phyloP scores from a whole-genome alignment of 37 sponge, comb jelly and placozoan genomes.

The Ianthella basta region DNA sequence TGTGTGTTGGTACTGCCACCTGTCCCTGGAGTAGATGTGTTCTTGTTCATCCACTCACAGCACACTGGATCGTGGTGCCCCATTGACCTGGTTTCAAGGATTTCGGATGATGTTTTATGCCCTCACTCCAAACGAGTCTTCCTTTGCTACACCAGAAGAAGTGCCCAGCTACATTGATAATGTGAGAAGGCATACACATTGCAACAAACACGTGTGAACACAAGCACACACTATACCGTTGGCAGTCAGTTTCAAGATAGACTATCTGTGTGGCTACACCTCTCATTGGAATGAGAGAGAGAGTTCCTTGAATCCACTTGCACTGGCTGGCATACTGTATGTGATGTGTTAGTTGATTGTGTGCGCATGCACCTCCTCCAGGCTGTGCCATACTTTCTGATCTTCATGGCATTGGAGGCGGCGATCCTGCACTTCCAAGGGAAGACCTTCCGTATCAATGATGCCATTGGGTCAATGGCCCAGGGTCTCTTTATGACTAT shows the following conservation, averaged over 20 bases:
- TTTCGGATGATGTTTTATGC: slow-evolving; percentile 81
- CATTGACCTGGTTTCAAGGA: slow-evolving; percentile 5
- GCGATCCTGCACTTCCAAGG: slow-evolving; percentile 44
- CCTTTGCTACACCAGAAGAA: slow-evolving; percentile 54
- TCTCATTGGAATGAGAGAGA: background rate
- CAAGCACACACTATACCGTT: background rate
- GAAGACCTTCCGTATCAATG: slow-evolving; percentile 56
- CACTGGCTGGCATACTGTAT: too few relatives aligned
- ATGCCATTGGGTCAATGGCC: slow-evolving; percentile 78
- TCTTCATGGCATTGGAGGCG: slow-evolving; percentile 70
- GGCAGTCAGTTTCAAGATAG: too few relatives aligned
- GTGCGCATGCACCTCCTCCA: slow-evolving; percentile 12
- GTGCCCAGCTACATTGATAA: slow-evolving; percentile 81
- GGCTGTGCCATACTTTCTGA: slow-evolving; percentile 74
- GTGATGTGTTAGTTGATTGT: too few relatives aligned
- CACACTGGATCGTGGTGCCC: too few relatives aligned
- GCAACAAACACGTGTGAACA: background rate
- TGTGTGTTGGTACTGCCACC: too few relatives aligned
- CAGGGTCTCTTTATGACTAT: slow-evolving; percentile 64
- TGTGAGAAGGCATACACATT: slow-evolving; percentile 37
- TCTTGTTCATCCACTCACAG: too few relatives aligned
- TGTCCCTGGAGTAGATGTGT: too few relatives aligned
- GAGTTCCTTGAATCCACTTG: too few relatives aligned
- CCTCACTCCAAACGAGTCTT: slow-evolving; percentile 65
- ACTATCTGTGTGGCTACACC: too few relatives aligned